Percentiles rank a stretch among this genome's conserved stretches.
Evolutionary conservation across 2,113 vertebrate species (phyloP).

Genomic region (Pelodiscus sinensis): DNA sequence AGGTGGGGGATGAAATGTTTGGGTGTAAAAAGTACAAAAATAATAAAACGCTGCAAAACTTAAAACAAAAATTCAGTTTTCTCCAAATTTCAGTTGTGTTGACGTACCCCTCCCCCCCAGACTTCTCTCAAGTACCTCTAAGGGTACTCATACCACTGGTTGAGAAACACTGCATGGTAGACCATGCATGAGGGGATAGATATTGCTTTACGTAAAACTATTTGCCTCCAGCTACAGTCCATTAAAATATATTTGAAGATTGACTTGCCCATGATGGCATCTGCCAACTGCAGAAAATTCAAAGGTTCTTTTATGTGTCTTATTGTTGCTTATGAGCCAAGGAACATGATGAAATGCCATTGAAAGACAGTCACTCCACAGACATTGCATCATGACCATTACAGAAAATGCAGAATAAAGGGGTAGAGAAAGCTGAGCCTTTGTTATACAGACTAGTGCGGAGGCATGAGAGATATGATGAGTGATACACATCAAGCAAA

Average conservation of each 20-base stretch:
- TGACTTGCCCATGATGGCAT: slow-evolving; percentile 54
- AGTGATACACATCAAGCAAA: neutral
- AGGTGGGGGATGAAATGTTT: too few species aligned
- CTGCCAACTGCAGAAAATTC: slow-evolving; percentile 44
- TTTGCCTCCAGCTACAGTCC: slow-evolving; percentile 58
- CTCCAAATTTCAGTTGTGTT: too few species aligned
- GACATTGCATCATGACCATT: neutral
- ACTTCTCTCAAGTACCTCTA: too few species aligned
- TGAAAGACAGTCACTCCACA: neutral
- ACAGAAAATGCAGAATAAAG: neutral
- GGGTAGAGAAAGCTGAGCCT: neutral
- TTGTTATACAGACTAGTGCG: neutral
- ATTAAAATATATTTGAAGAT: slow-evolving; percentile 57
- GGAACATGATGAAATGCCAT: neutral
- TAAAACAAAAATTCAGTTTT: too few species aligned
- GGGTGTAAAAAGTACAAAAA: too few species aligned
- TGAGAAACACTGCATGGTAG: too few species aligned
- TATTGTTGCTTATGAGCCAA: fast-evolving
- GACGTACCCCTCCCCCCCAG: too few species aligned
- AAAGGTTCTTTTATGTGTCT: slow-evolving; percentile 38
- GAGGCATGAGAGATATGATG: neutral
- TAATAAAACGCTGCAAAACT: too few species aligned
- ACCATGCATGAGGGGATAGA: slow-evolving; percentile 29
- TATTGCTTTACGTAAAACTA: slow-evolving; percentile 55
- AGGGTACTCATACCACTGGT: too few species aligned